Conservation (phyloP, 2,888 invertebrate genomes). For the Temnothorax unifasciatus region DNA sequence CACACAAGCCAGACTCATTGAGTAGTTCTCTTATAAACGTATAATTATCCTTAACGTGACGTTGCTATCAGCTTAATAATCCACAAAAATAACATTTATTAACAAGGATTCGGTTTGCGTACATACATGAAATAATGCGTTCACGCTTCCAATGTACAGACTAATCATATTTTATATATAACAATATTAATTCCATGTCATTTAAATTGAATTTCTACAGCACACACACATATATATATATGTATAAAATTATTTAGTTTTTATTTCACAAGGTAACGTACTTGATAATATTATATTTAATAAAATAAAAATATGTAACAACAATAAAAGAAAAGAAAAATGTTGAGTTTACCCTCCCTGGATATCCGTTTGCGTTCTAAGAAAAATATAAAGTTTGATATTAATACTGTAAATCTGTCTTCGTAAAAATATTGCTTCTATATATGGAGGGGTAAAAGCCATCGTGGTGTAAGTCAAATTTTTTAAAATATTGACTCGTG, state of each 20-base stretch:
- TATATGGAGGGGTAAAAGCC: background rate
- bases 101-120: constrained; percentile 67
- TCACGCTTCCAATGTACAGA: constrained; percentile 16
- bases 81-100: constrained; percentile 81
- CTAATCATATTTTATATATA: constrained; percentile 26
- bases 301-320: constrained; percentile 19
- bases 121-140: constrained; percentile 53
- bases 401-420: background rate
- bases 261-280: constrained; percentile 4
- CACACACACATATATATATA: background rate
- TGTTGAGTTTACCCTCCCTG: constrained; percentile 74
- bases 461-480: no score
- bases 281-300: constrained; percentile 1
- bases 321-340: constrained; percentile 73
- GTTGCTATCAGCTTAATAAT: constrained; percentile 66
- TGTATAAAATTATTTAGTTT: constrained; percentile 15
- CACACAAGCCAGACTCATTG: constrained; percentile 29
- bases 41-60: constrained; percentile 56
- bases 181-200: background rate
- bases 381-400: background rate
- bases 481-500: no score
- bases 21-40: constrained; percentile 14
- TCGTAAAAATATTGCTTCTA: background rate
- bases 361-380: constrained; percentile 34
- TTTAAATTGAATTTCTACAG: constrained; percentile 3